Conservation (phyloP, 2,797 vertebrate genomes). For the Jordanella pulchra region DNA sequence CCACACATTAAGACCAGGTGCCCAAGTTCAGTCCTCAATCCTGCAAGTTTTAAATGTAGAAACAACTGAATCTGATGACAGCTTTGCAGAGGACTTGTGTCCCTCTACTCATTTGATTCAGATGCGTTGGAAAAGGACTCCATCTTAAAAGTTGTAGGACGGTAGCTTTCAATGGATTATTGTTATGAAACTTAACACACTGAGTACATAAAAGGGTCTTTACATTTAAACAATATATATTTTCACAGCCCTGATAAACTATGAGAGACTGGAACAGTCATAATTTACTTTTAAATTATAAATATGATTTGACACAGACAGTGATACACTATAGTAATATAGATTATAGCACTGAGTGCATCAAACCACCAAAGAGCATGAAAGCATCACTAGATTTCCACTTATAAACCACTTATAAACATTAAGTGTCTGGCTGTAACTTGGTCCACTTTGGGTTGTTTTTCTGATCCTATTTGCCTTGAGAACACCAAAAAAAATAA, state of each 20-base stretch:
- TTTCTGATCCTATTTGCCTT: background rate
- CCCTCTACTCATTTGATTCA: no score
- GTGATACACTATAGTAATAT: conserved; percentile 16
- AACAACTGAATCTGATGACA: no score
- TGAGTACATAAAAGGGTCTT: conserved; percentile 9
- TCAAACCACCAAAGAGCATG: background rate
- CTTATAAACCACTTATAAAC: conserved; percentile 17
- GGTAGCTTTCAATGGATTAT: no score
- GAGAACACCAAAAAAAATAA: conserved; percentile 2
- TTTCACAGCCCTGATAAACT: conserved; percentile 43
- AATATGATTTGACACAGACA: conserved; percentile 29
- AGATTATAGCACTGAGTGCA: conserved; percentile 14
- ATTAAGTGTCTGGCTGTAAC: conserved; percentile 24
- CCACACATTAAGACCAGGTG: background rate
- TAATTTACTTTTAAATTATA: conserved; percentile 34
- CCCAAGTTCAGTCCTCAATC: background rate
- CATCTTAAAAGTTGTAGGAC: no score
- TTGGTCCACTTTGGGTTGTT: conserved; percentile 6
- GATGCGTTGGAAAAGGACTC: no score
- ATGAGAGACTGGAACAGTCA: conserved; percentile 20
- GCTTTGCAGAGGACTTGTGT: no score
- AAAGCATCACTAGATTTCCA: conserved; percentile 21
- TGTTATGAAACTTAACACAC: no score
- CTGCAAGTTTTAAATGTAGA: background rate
- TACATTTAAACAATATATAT: conserved; percentile 44